Base-by-base conservation (phyloP, 2,888 invertebrate species). In the Lymantria dispar region DNA sequence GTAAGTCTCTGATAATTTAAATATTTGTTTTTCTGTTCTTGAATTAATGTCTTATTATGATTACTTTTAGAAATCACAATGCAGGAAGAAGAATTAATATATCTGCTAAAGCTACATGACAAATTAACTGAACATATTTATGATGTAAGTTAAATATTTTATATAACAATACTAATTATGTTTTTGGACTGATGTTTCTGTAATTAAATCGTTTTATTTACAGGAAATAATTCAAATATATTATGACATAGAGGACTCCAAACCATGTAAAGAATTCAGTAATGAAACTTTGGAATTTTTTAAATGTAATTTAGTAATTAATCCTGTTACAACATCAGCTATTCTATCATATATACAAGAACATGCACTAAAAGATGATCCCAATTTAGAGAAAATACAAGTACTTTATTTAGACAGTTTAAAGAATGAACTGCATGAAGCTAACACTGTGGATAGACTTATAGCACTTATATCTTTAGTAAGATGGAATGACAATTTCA, bases 61-160 rank as follows among this genome's bases (percentile, higher is more conserved):
- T 48, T 38, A 29, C 22, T 63, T 64, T 43, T 49, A 70, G 71
- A 41, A 37, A 36, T 41, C 60, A 83, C 62, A 50, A 89, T 90
- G 86, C 83, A 83, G 67, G 89, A 90, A 64, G 85, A 87, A 49
- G 91, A 92, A 61, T 54, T 91, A 7, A 85, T 86, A 60, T 92
- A 92, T 56, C 73, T 85, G 55, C 67, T 92, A 47, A 75, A 74
- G 38, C 76, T 92, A 10, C 78, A 89, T 53, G 89, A 91, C 64
- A 68, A 83, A 53, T 72, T 85, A 2, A 77, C 76, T 53, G 78
- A 78, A 47, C 75, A 82, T 54, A 67, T 86, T 55, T 83, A 78
- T 74, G 80, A 88, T 64, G 91, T 91, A 74, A 74, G 78, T 65
- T 14, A 14, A 33, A 33, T 33, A 33, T 33, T 33, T 33, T 33